These are phyloP conservation scores for Xanthorhoe designata DNA, from an alignment of 2,888 invertebrate species.

Conservation along the genomic window DNA sequence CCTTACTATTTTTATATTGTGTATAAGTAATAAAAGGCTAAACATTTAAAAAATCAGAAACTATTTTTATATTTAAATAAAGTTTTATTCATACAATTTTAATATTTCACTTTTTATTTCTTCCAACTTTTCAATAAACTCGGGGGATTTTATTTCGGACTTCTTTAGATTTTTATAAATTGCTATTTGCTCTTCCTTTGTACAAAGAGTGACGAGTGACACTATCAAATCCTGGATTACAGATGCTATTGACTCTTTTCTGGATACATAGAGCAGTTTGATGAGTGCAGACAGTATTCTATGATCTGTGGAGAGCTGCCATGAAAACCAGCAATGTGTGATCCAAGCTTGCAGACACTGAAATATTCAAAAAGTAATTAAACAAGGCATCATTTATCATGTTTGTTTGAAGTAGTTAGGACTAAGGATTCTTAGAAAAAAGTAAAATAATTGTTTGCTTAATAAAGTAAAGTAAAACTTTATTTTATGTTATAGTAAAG, in stretches of 20 bases:
- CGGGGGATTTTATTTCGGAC: slow-evolving; percentile 47
- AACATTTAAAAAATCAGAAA: neutral
- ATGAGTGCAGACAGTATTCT: slow-evolving; percentile 66
- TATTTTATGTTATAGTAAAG: no score
- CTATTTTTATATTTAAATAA: slow-evolving; percentile 14
- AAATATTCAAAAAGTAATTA: neutral
- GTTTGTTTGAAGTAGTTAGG: neutral
- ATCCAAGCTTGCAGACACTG: slow-evolving; percentile 74
- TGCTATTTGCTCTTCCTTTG: slow-evolving; percentile 56
- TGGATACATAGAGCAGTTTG: slow-evolving; percentile 65
- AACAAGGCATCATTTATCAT: neutral
- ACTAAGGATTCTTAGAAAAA: no score
- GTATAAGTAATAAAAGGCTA: neutral
- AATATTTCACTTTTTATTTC: slow-evolving; percentile 55
- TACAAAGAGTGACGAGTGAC: slow-evolving; percentile 62
- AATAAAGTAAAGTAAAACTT: no score
- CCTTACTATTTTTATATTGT: neutral
- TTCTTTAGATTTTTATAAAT: slow-evolving; percentile 55
- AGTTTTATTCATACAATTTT: slow-evolving; percentile 36
- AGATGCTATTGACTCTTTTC: slow-evolving; percentile 51
- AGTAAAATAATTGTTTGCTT: no score
- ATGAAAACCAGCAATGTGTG: slow-evolving; percentile 72
- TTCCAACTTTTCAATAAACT: slow-evolving; percentile 57
- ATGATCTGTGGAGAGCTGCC: slow-evolving; percentile 62
- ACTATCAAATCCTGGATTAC: slow-evolving; percentile 61